Conservation (phyloP, 2,888 invertebrate species). For the Sthenelais limicola region DNA sequence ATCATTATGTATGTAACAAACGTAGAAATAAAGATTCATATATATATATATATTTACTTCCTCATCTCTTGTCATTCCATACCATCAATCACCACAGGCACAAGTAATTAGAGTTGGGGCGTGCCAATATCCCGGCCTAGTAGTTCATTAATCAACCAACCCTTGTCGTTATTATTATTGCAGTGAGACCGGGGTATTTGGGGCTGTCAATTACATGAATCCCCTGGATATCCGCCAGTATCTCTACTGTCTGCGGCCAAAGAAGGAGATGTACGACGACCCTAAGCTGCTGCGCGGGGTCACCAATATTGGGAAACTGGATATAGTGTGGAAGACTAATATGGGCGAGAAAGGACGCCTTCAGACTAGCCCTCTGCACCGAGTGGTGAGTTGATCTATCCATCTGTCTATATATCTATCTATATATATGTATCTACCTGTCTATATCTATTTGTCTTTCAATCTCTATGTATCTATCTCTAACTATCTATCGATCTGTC, state of each 20-base stretch:
- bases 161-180: too few species aligned
- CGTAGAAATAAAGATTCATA: too few species aligned
- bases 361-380: slow-evolving; percentile 94
- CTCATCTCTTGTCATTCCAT: background rate
- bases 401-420: too few species aligned
- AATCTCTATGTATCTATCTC: too few species aligned
- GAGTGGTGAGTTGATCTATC: slow-evolving; percentile 83
- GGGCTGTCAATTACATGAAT: slow-evolving; percentile 78
- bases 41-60: slow-evolving; percentile 15
- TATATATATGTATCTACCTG: too few species aligned
- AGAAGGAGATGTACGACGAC: slow-evolving; percentile 82
- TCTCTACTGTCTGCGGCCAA: slow-evolving; percentile 91
- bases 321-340: slow-evolving; percentile 98
- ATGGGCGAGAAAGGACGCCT: slow-evolving; percentile 96
- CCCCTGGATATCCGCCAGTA: slow-evolving; percentile 94
- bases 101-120: too few species aligned
- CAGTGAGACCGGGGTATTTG: slow-evolving; percentile 69
- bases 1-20: too few species aligned
- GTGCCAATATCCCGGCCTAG: too few species aligned
- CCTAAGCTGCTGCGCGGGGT: slow-evolving; percentile 80
- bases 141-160: too few species aligned
- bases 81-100: too few species aligned
- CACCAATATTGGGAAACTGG: slow-evolving; percentile 87
- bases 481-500: too few species aligned
- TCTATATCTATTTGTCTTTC: too few species aligned